Percentiles rank a stretch among this genome's conserved stretches.
These are phyloP conservation scores for Aethes cnicana DNA, from an alignment of 2,888 invertebrate genomes.

Conservation along the genomic window DNA sequence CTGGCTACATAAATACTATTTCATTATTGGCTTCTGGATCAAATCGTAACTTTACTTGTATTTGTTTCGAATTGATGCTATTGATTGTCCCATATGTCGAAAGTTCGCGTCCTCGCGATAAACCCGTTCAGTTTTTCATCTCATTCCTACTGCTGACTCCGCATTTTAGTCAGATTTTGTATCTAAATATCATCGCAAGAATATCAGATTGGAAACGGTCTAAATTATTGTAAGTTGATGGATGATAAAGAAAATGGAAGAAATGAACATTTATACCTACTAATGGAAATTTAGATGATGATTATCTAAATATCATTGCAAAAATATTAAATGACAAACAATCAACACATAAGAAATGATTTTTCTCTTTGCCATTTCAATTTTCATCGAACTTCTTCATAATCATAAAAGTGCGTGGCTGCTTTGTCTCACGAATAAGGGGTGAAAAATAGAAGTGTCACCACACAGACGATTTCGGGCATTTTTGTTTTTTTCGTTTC, in stretches of 20 bases:
- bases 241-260: too few relatives aligned
- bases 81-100: constrained; percentile 8
- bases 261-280: too few relatives aligned
- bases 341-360: too few relatives aligned
- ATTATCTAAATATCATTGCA: too few relatives aligned
- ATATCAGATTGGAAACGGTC: too few relatives aligned
- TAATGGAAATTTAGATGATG: too few relatives aligned
- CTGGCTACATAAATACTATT: constrained; percentile 19
- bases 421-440: constrained; percentile 31
- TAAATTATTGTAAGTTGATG: too few relatives aligned
- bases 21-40: constrained; percentile 13
- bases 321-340: too few relatives aligned
- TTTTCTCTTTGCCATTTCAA: too few relatives aligned
- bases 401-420: constrained; percentile 28
- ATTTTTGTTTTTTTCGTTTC: constrained; percentile 65
- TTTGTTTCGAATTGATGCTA: constrained; percentile 7
- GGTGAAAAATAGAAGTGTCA: constrained; percentile 40
- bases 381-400: constrained; percentile 27
- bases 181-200: too few relatives aligned
- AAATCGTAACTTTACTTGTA: constrained; percentile 14
- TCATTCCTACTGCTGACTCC: too few relatives aligned
- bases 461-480: constrained; percentile 44
- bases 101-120: constrained; percentile 6
- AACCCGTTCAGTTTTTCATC: background rate
- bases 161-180: too few relatives aligned